Evolutionary conservation across 1,140 invertebrate species (phyloP), one percentile per base, ranked within the genome.

Genomic region (Drosophila murphyi): DNA sequence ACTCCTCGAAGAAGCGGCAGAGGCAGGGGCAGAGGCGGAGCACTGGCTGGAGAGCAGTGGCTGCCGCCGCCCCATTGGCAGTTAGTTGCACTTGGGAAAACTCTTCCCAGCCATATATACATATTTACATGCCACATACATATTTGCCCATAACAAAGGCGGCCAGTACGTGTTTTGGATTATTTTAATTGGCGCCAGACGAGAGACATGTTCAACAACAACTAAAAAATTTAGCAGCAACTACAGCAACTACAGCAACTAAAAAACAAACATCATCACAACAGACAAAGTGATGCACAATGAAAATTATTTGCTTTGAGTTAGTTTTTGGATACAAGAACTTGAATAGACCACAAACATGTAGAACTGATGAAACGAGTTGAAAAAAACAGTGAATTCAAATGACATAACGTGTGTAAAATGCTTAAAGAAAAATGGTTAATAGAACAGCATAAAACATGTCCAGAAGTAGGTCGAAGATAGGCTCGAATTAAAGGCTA

Each of bases 81-180:
- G 51, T 75, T 64, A 74, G 51, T 72, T 65, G 67, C 72, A 75
- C 72, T 75, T 75, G 69, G 62, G 56, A 76, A 72, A 76, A 65
- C 63, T 77, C 48, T 45, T 50, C 31, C 50, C 60, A 34, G 61
- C 62, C 73, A 55, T 76, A 72, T 72, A 59, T 28, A 57, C 51
- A 65, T 31, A 75, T 63, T 62, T 65, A 41, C 60, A 59, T 41
- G 20, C 20, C 20, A 60, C 34, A 56, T 32, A 43, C 10, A n/a
- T n/a, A 43, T 43, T 43, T 43, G 55, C 69, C 34, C 69, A 74
- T 43, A 64, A 74, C 75, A 47, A 73, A 50, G 60, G 45, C 62
- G 65, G 50, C 57, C 64, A 63, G 83, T 88, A 81, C 85, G 80
- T 88, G 85, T 85, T 89, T 88, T 78, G 75, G 80, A 89, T 88